A percentile compares a stretch with the other conserved stretches of the same genome.
Evolutionary conservation across 64 coral and sea anemone species (phyloP).

Genomic region (Orbicella faveolata): DNA sequence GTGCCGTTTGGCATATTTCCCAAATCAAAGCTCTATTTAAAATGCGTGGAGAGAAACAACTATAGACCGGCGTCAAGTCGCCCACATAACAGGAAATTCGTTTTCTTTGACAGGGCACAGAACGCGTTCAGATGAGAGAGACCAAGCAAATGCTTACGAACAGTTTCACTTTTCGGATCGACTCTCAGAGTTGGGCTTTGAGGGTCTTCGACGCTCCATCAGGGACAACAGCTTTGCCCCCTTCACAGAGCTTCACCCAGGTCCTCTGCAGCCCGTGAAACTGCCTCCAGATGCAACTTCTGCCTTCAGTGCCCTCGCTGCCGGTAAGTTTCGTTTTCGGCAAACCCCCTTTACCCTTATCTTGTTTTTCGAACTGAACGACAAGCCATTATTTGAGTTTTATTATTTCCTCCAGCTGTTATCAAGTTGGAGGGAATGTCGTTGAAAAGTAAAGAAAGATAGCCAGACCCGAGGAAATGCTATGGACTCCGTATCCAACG

Average conservation of each 20-base stretch:
- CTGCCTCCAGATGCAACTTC: conserved; percentile 71
- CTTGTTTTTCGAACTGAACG: not conserved
- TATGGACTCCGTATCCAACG: not conserved
- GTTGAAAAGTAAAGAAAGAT: not conserved
- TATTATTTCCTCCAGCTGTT: not conserved
- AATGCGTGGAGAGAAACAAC: not conserved
- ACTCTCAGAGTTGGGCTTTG: conserved; percentile 80
- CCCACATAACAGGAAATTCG: conserved; percentile 36
- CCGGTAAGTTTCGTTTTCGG: conserved; percentile 14
- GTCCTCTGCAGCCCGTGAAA: conserved; percentile 72
- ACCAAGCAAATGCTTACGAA: conserved; percentile 87
- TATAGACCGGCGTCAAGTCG: conserved; percentile 14
- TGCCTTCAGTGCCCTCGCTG: conserved; percentile 76
- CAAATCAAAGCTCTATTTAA: not conserved
- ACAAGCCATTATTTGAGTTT: not conserved
- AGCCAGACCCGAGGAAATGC: not conserved
- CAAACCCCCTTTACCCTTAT: not conserved
- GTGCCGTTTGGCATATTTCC: conserved; percentile 7
- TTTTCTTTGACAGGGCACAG: conserved; percentile 85
- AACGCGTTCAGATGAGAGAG: conserved; percentile 91
- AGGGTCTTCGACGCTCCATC: conserved; percentile 70
- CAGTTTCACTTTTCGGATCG: conserved; percentile 95
- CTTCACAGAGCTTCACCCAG: conserved; percentile 84
- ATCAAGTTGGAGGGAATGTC: not conserved
- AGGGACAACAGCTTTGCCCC: conserved; percentile 70